phyloP scores from a whole-genome alignment of 2,113 vertebrate genomes.

The Oncorhynchus nerka region DNA sequence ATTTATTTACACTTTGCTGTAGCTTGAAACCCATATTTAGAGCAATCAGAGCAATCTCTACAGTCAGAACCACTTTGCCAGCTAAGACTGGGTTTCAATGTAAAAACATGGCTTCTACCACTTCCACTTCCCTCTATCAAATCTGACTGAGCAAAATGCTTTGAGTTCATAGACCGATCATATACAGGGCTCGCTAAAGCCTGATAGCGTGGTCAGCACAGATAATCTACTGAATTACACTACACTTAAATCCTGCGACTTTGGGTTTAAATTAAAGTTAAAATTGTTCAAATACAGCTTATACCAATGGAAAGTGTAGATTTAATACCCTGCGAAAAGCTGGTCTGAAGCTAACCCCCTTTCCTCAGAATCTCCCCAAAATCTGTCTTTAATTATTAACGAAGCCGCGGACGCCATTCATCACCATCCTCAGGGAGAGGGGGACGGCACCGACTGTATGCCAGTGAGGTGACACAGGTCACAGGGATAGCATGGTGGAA shows the following conservation, averaged over 20 bases:
- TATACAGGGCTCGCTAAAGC: too few relatives aligned
- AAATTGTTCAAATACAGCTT: conserved; percentile 2
- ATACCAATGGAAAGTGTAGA: conserved; percentile 7
- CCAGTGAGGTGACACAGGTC: conserved; percentile 37
- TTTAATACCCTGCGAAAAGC: conserved; percentile 22
- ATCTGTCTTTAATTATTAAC: conserved; percentile 36
- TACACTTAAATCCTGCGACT: too few relatives aligned
- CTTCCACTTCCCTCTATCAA: too few relatives aligned
- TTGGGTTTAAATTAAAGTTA: too few relatives aligned
- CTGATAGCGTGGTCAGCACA: too few relatives aligned
- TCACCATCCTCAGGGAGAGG: conserved; percentile 29
- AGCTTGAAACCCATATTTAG: neutral
- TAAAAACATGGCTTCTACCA: too few relatives aligned
- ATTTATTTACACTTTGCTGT: neutral
- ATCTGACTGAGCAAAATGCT: too few relatives aligned
- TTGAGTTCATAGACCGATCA: too few relatives aligned
- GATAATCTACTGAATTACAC: too few relatives aligned
- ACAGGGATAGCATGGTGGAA: conserved; percentile 30
- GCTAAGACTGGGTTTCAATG: too few relatives aligned
- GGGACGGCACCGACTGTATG: conserved; percentile 5
- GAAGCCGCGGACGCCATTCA: conserved; percentile 30
- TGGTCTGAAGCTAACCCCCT: neutral
- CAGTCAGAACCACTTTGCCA: conserved; percentile 4
- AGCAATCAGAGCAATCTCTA: neutral
- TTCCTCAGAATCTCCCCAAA: neutral